Conservation (phyloP, 2,888 invertebrate genomes). For the Prenolepis imparis region DNA sequence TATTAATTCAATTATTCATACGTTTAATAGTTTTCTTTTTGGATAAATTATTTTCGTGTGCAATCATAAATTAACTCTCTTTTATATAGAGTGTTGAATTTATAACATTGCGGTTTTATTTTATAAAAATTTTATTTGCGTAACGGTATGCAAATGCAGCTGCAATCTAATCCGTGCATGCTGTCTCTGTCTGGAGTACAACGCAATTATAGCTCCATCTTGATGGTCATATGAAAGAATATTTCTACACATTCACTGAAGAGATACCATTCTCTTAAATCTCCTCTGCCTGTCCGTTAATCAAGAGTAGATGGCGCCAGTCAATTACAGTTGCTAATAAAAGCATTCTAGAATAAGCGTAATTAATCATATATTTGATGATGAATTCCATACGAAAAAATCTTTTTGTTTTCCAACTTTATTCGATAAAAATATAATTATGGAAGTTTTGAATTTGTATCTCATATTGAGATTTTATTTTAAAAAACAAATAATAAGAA, state of each 20-base stretch:
- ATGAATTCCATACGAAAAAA: neutral
- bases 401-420: neutral
- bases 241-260: conserved; percentile 29
- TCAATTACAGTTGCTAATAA: conserved; percentile 44
- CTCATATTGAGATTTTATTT: neutral
- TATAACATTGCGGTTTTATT: neutral
- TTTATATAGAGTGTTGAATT: conserved; percentile 5
- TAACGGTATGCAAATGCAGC: conserved; percentile 11
- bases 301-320: conserved; percentile 57
- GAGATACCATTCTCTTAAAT: conserved; percentile 25
- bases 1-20: conserved; percentile 1
- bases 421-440: conserved; percentile 21
- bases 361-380: conserved; percentile 1
- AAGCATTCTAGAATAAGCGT: neutral
- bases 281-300: conserved; percentile 23
- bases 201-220: conserved; percentile 73
- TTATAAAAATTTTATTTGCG: conserved; percentile 20
- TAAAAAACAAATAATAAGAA: conserved; percentile 1
- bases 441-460: neutral
- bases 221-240: conserved; percentile 58
- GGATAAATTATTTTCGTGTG: neutral
- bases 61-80: neutral
- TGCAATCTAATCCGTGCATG: neutral
- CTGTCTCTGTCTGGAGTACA: neutral
- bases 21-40: neutral